Conservation (phyloP, 64 coral and sea anemone species). For the Pachyseris speciosa region DNA sequence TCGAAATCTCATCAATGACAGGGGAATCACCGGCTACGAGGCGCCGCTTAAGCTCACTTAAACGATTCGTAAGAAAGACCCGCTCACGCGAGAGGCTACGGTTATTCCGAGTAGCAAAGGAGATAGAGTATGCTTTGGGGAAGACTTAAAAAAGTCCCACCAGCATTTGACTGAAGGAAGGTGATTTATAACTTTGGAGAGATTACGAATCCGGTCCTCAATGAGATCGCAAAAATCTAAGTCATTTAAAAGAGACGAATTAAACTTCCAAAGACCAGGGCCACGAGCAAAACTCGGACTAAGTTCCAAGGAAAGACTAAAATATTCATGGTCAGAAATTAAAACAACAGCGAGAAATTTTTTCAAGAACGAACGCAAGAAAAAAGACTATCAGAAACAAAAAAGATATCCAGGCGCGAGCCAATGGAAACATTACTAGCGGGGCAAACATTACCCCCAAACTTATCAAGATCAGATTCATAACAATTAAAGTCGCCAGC, state of each 20-base stretch:
- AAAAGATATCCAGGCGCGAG: conserved; percentile 15
- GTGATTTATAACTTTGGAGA: too few species aligned
- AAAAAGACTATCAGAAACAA: background rate
- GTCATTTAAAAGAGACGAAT: background rate
- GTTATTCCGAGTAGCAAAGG: background rate
- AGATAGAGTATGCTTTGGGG: background rate
- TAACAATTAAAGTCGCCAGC: background rate
- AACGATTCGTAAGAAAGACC: background rate
- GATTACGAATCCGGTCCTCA: background rate
- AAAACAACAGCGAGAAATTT: background rate
- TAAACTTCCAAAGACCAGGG: conserved; percentile 10
- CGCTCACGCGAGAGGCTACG: background rate
- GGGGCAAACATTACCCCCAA: background rate
- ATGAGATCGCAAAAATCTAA: background rate
- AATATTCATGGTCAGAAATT: conserved; percentile 36
- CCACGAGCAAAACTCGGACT: background rate
- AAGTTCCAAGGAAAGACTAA: background rate
- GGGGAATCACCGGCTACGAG: background rate
- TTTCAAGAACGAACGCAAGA: background rate
- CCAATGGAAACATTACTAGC: background rate
- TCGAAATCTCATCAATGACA: background rate
- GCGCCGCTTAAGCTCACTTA: background rate
- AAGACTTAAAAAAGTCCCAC: background rate
- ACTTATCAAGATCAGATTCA: background rate
- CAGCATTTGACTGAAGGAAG: background rate